These are phyloP conservation scores for Cyprinella venusta DNA, from an alignment of 2,797 vertebrate genomes.

Conservation along the genomic window DNA sequence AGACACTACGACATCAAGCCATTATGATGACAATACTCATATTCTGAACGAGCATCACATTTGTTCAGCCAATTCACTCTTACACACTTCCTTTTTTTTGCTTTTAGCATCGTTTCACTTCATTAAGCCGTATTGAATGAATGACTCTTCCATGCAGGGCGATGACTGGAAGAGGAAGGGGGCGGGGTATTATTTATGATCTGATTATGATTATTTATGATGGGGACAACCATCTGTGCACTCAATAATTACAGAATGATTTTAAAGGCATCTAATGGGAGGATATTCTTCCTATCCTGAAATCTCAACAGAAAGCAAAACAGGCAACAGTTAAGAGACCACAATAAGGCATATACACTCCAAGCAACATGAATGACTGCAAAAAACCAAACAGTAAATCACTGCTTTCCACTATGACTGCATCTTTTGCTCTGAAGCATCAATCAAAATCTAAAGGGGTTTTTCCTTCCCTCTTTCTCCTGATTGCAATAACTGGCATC, in stretches of 20 bases:
- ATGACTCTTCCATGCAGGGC: background rate
- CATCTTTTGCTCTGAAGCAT: constrained; percentile 16
- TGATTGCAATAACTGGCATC: constrained; percentile 19
- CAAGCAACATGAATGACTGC: constrained; percentile 32
- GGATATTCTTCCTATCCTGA: background rate
- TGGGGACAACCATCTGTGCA: constrained; percentile 21
- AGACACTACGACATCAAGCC: constrained; percentile 1
- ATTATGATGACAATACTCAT: constrained; percentile 10
- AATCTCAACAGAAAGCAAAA: constrained; percentile 17
- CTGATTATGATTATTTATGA: constrained; percentile 45
- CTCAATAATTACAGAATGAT: constrained; percentile 18
- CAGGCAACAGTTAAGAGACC: constrained; percentile 35
- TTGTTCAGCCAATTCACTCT: background rate
- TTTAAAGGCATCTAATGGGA: constrained; percentile 15
- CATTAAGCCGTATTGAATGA: background rate
- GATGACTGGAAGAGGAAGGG: background rate
- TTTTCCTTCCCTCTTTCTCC: background rate
- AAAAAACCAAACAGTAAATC: constrained; percentile 39
- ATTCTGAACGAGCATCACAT: background rate
- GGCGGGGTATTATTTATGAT: constrained; percentile 27
- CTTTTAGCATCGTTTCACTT: background rate
- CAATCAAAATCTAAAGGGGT: background rate
- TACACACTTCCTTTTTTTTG: background rate
- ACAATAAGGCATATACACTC: constrained; percentile 11
- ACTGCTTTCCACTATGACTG: background rate